phyloP scores from a whole-genome alignment of 2,797 vertebrate species.

The Pelodytes ibericus region DNA sequence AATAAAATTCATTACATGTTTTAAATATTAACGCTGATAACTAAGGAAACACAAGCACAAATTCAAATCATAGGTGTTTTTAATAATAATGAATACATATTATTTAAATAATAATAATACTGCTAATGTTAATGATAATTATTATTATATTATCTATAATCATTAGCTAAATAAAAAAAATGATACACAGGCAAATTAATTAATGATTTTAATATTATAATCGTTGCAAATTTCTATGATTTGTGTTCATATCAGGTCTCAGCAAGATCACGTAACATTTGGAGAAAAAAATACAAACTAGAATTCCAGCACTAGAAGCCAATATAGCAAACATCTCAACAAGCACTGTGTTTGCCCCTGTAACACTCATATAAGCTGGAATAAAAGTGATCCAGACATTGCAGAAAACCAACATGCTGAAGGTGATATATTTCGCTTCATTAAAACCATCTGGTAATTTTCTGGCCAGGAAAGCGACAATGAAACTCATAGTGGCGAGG shows the following conservation, averaged over 20 bases:
- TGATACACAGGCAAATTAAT: too few species aligned
- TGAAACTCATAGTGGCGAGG: slow-evolving; percentile 40
- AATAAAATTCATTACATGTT: too few species aligned
- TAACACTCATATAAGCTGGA: slow-evolving; percentile 35
- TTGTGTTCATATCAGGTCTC: slow-evolving; percentile 42
- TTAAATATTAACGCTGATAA: too few species aligned
- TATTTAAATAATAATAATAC: too few species aligned
- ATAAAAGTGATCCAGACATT: slow-evolving; percentile 48
- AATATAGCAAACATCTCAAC: slow-evolving; percentile 47
- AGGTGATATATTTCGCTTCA: slow-evolving; percentile 43
- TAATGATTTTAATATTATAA: too few species aligned
- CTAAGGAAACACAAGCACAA: too few species aligned
- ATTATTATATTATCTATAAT: too few species aligned
- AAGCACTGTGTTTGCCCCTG: slow-evolving; percentile 31
- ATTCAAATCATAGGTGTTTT: too few species aligned
- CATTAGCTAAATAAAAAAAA: too few species aligned
- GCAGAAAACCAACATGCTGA: slow-evolving; percentile 47
- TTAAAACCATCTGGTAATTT: slow-evolving; percentile 44
- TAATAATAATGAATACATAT: too few species aligned
- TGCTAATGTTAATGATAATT: too few species aligned
- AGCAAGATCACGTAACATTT: slow-evolving; percentile 48
- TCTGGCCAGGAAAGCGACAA: slow-evolving; percentile 42
- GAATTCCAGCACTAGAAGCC: slow-evolving; percentile 32
- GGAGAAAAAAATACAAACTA: slow-evolving; percentile 33
- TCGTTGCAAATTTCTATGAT: too few species aligned